Evolutionary conservation across 2,113 vertebrate species (phyloP), one percentile per base, ranked within the genome.

Genomic region (Menura novaehollandiae): DNA sequence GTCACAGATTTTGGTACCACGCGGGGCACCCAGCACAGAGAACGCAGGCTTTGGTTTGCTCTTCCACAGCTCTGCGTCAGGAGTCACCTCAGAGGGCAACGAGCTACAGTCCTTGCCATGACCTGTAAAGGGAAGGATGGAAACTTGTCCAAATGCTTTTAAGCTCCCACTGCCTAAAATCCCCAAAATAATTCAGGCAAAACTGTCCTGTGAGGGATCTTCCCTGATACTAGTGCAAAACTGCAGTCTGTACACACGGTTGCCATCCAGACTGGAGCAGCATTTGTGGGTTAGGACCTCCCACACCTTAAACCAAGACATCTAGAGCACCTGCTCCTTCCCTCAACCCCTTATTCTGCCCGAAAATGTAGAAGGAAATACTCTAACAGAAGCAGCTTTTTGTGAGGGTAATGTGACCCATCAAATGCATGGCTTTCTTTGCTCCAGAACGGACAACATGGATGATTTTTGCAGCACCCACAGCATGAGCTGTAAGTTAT

Each of bases 21-120:
- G 9, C 35, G 55, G 11, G 3, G 1, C 43, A 84, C 26, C 17
- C 0, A 0, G 26, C 8, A 46, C 10, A n/a, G 18, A n/a, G 39
- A 89, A 2, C 3, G 24, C 1, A 5, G 52, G 30, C 7, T 9
- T 0, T 63, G 32, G 22, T 49, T 41, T 49, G 11, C 30, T 33
- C 10, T 33, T 72, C 41, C 44, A 51, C 35, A 72, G n/a, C 24
- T 53, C 3, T 9, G 32, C 0, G 0, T 46, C 53, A 64, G 13
- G 9, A 78, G 43, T 20, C 81, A 56, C 33, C 47, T 52, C 33
- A 9, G 44, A 80, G 21, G 32, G 23, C 0, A 5, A 71, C 0
- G 0, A 28, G 28, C 28, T 78, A 35, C 39, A 71, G 11, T 30
- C 19, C 13, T 37, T 44, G 43, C 33, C 1, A 0, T n/a, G 14